Conservation (phyloP, 2,113 vertebrate genomes). For the Phainopepla nitens region DNA sequence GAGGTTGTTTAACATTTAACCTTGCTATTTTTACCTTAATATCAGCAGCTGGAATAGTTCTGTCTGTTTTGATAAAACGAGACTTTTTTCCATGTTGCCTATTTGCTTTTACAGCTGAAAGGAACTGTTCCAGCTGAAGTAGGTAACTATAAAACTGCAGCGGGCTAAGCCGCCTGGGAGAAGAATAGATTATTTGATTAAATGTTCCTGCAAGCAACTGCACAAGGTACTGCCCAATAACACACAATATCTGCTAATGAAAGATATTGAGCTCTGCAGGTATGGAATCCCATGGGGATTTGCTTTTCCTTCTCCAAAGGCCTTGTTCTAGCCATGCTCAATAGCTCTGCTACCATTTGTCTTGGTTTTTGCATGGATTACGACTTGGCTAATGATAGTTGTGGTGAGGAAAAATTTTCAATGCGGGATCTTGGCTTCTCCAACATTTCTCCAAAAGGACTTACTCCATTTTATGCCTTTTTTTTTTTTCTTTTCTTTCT, state of each 20-base stretch:
- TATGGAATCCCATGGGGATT: neutral
- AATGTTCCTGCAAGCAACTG: slow-evolving; percentile 47
- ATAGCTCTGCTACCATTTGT: neutral
- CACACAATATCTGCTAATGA: neutral
- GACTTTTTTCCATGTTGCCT: slow-evolving; percentile 39
- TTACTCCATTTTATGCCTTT: neutral
- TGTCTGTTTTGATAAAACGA: slow-evolving; percentile 55
- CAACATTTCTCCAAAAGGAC: neutral
- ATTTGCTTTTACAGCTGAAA: slow-evolving; percentile 58
- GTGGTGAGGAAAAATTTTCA: neutral
- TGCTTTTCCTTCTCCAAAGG: neutral
- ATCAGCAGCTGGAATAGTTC: slow-evolving; percentile 48
- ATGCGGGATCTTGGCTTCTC: neutral
- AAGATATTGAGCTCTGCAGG: neutral
- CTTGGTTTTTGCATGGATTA: rapidly evolving
- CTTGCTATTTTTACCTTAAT: slow-evolving; percentile 55
- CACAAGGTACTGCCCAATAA: neutral
- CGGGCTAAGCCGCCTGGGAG: slow-evolving; percentile 17
- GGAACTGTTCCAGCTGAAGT: slow-evolving; percentile 29
- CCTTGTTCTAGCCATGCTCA: neutral
- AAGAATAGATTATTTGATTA: slow-evolving; percentile 53
- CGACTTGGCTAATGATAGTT: neutral
- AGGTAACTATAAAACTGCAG: slow-evolving; percentile 34
- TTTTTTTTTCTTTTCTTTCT: neutral
- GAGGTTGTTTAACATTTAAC: slow-evolving; percentile 62